Base-by-base conservation (phyloP, 2,888 invertebrate species). In the Hecatera dysodea region DNA sequence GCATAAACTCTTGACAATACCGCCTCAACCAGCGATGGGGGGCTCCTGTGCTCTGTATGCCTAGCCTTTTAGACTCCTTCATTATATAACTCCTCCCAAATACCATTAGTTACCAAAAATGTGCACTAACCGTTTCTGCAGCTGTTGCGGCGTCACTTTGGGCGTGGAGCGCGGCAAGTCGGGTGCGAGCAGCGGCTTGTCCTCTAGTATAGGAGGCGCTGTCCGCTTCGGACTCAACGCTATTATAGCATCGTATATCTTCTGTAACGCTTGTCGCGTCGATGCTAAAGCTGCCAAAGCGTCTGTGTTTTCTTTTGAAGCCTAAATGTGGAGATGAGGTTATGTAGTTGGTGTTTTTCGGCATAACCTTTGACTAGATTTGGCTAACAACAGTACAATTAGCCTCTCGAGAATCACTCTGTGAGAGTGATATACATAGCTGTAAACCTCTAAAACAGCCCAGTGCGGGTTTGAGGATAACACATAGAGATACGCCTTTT, bases 191-290 rank as follows among this genome's bases (percentile, higher is more conserved):
- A 96, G 79, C 0, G 95, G 95, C 46, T 82, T 91, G 19, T 93
- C 96, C 33, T 97, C 97, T 68, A 97, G 91, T 53, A 97, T 80
- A 0, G 89, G 92, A 0, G 97, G 97, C 42, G 97, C 84, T 5
- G 92, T 93, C 83, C 97, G 96, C 78, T 96, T 97, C 0, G 97
- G 97, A 84, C 97, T 97, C 2, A 97, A 89, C 2, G 96, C 94
- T 59, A 96, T 89, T 68, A 97, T 96, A 5, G 96, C 96, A 39
- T 97, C 96, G 90, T 97, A 97, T 67, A 97, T 95, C 90, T 97
- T 97, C 80, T 96, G 96, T 1, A 97, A 93, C n/a, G 96, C 96
- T 87, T 96, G 96, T 82, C 97, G 97, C 22, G 97, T 91, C 0
- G 96, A 94, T 6, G 96, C 92, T 82, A 97, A 96, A n/a, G 96